Evolutionary conservation across 1,140 invertebrate genomes (phyloP).

Genomic region (Bombus soroeensis): DNA sequence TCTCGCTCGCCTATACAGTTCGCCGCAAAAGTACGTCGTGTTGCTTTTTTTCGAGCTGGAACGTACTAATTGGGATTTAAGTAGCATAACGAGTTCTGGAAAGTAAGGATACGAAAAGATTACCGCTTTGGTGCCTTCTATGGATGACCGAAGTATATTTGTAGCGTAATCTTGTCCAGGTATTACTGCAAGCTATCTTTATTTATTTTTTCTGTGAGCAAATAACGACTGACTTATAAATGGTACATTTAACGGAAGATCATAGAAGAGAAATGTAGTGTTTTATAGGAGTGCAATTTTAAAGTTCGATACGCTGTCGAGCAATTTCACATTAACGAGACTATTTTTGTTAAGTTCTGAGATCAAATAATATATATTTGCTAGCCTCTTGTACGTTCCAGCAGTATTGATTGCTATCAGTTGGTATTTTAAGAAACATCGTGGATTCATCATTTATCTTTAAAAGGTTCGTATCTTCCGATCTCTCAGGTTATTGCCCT

Average conservation of each 20-base stretch:
- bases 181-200: neutral
- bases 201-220: neutral
- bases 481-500: neutral
- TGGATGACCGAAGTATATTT: neutral
- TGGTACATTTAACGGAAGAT: neutral
- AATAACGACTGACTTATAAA: neutral
- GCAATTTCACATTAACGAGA: neutral
- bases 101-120: neutral
- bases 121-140: neutral
- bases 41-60: neutral
- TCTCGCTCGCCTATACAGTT: conserved; percentile 18
- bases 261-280: neutral
- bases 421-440: neutral
- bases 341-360: neutral
- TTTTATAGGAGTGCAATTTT: neutral
- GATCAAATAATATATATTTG: neutral
- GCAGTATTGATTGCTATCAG: too few relatives aligned
- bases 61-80: conserved; percentile 20
- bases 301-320: neutral
- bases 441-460: neutral
- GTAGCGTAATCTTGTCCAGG: neutral
- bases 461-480: neutral
- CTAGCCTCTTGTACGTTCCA: neutral
- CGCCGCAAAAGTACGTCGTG: conserved; percentile 16
- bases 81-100: conserved; percentile 15